Evolutionary conservation across 2,888 invertebrate genomes (phyloP).

Genomic region (Mythimna loreyi): DNA sequence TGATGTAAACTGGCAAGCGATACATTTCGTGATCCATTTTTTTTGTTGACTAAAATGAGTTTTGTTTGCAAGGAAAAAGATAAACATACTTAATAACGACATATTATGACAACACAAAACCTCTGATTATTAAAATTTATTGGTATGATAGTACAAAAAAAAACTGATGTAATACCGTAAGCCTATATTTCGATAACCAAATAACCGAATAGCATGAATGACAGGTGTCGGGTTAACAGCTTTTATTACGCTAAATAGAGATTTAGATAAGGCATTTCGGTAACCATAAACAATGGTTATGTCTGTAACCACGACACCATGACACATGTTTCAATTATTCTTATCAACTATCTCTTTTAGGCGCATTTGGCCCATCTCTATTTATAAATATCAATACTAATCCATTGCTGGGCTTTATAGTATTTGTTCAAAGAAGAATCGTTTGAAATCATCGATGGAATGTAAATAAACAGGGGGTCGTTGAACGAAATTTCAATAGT

Average conservation of each 20-base stretch:
- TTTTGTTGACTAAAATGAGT: not conserved
- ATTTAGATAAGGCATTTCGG: conserved; percentile 74
- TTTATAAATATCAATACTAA: conserved; percentile 47
- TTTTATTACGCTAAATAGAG: conserved; percentile 79
- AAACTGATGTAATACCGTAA: conserved; percentile 33
- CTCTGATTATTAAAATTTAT: conserved; percentile 37
- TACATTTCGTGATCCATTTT: not conserved
- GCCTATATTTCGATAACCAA: conserved; percentile 58
- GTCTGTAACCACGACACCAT: conserved; percentile 71
- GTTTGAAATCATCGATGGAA: conserved; percentile 44
- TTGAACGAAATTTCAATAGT: conserved; percentile 71
- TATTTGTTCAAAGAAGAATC: conserved; percentile 9
- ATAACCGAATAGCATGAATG: conserved; percentile 71
- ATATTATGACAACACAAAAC: conserved; percentile 1
- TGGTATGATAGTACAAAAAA: conserved; percentile 26
- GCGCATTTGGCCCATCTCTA: conserved; percentile 66
- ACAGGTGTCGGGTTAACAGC: conserved; percentile 84
- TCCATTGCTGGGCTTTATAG: conserved; percentile 52
- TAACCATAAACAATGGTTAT: conserved; percentile 72
- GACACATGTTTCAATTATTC: conserved; percentile 89
- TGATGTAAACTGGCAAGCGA: not conserved
- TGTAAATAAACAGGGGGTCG: conserved; percentile 63
- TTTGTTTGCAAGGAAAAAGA: not conserved
- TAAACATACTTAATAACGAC: not conserved
- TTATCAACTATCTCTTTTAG: conserved; percentile 82